phyloP scores from a whole-genome alignment of 2,797 vertebrate species.

The Lithobates sylvaticus region DNA sequence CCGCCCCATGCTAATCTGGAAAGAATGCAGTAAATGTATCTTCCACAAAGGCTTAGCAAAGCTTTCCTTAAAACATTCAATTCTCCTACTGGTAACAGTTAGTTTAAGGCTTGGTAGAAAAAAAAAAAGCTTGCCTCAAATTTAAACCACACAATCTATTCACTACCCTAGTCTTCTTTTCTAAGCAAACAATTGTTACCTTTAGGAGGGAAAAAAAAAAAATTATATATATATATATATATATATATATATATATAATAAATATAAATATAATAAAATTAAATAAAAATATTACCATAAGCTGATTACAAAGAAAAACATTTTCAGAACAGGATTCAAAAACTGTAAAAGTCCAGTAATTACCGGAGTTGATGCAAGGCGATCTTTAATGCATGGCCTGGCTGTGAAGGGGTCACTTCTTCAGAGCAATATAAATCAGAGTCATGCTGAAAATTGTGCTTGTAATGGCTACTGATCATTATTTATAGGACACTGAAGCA shows the following conservation, averaged over 20 bases:
- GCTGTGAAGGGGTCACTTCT: conserved; percentile 30
- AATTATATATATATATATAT: too few species aligned
- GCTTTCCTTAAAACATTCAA: conserved; percentile 41
- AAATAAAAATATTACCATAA: conserved; percentile 53
- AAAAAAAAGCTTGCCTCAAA: conserved; percentile 6
- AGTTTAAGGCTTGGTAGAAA: conserved; percentile 12
- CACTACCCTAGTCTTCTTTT: conserved; percentile 23
- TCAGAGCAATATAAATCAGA: conserved; percentile 25
- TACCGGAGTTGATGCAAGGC: conserved; percentile 23
- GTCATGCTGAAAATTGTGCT: conserved; percentile 15
- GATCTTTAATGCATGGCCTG: conserved; percentile 31
- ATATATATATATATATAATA: too few species aligned
- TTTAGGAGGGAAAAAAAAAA: not conserved
- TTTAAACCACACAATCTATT: conserved; percentile 21
- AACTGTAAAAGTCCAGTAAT: conserved; percentile 32
- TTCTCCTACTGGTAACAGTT: conserved; percentile 44
- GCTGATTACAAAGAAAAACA: conserved; percentile 41
- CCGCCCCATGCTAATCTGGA: conserved; percentile 32
- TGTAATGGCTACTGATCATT: conserved; percentile 41
- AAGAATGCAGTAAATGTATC: conserved; percentile 30
- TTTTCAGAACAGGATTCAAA: conserved; percentile 28
- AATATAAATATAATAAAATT: too few species aligned
- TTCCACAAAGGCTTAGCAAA: conserved; percentile 30
- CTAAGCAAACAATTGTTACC: not conserved
- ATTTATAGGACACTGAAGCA: conserved; percentile 35